Conservation (phyloP, 1,140 invertebrate genomes). For the Papilio glaucus region DNA sequence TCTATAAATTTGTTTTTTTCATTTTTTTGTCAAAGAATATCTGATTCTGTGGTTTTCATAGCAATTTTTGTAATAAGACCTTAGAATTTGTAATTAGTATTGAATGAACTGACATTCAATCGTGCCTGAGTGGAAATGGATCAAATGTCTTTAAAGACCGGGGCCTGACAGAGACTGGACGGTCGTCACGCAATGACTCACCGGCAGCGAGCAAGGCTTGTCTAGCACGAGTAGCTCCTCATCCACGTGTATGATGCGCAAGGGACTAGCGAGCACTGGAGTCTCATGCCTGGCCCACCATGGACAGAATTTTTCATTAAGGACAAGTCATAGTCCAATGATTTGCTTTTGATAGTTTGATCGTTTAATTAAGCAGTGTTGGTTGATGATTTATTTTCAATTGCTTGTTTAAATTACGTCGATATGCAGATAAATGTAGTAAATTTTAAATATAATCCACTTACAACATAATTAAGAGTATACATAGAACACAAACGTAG, state of each 20-base stretch:
- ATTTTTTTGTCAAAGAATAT: neutral
- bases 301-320: slow-evolving; percentile 63
- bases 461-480: no score
- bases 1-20: no score
- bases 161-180: slow-evolving; percentile 58
- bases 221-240: slow-evolving; percentile 93
- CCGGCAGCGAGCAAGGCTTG: slow-evolving; percentile 95
- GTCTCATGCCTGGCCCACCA: slow-evolving; percentile 88
- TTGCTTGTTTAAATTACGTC: no score
- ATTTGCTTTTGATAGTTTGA: slow-evolving; percentile 45
- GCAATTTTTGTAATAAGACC: no score
- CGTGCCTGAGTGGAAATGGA: neutral
- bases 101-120: neutral
- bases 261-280: slow-evolving; percentile 88
- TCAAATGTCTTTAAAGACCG: slow-evolving; percentile 39
- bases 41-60: neutral
- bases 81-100: no score
- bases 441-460: no score
- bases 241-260: slow-evolving; percentile 91
- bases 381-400: neutral
- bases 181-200: slow-evolving; percentile 83
- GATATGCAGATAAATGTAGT: no score
- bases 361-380: neutral
- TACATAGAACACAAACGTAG: no score
- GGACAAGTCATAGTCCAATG: slow-evolving; percentile 48